Evolutionary conservation across 92 coral and sea anemone genomes (phyloP).

Genomic region (Porites lobata): DNA sequence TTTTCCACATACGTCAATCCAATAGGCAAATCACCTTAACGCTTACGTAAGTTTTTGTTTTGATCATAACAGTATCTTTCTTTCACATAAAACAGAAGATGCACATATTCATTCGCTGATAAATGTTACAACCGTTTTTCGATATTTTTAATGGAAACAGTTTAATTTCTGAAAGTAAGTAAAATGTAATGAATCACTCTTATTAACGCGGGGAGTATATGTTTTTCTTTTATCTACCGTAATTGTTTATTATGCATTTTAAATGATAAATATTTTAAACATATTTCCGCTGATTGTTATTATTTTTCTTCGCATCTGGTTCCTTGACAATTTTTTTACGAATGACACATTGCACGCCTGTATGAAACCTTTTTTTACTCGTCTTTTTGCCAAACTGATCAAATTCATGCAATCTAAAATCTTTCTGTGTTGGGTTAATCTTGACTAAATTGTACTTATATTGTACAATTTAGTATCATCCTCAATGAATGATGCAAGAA

Average conservation of each 20-base stretch:
- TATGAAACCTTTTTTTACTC: too few relatives aligned
- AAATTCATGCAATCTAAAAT: background rate
- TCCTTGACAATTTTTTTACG: background rate
- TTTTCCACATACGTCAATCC: background rate
- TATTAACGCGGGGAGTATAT: background rate
- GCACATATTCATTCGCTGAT: background rate
- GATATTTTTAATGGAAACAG: background rate
- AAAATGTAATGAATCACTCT: background rate
- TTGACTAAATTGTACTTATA: too few relatives aligned
- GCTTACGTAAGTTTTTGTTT: background rate
- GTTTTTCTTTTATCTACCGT: background rate
- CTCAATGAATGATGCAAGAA: background rate
- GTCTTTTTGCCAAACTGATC: background rate
- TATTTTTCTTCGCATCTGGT: background rate
- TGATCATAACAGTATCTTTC: background rate
- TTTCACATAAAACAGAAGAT: background rate
- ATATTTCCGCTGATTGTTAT: background rate
- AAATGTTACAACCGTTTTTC: background rate
- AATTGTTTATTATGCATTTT: background rate
- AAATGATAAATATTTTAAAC: constrained; percentile 11
- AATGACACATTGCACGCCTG: background rate
- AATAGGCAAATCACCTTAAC: background rate
- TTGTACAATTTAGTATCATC: background rate
- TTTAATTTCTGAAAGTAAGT: background rate
- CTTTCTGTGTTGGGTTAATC: too few relatives aligned